These are phyloP conservation scores for Typhlichthys eigenmanni DNA, from an alignment of 2,797 vertebrate species.

Conservation along the genomic window DNA sequence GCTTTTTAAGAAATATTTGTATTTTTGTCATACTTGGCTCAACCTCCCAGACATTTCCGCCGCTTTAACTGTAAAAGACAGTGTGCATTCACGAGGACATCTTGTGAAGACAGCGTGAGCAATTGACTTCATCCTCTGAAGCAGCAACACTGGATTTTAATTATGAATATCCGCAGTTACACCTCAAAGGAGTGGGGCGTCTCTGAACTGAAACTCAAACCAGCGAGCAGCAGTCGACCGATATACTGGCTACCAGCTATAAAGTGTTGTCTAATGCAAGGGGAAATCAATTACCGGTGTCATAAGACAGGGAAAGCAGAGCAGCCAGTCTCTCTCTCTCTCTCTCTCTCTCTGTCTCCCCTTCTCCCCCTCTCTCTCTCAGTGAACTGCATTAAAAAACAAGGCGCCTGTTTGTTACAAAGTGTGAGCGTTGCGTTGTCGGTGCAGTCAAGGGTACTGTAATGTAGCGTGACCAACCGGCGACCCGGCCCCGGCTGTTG, in stretches of 20 bases:
- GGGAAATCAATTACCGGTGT: conserved; percentile 33
- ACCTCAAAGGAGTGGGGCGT: conserved; percentile 28
- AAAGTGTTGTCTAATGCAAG: conserved; percentile 26
- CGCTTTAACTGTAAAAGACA: conserved; percentile 6
- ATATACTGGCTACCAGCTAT: conserved; percentile 21
- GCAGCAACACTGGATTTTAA: conserved; percentile 28
- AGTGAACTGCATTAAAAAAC: conserved; percentile 11
- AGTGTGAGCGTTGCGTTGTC: conserved; percentile 12
- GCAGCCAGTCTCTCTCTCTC: conserved; percentile 3
- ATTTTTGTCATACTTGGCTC: conserved; percentile 4
- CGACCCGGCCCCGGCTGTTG: conserved; percentile 17
- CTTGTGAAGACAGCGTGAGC: conserved; percentile 26
- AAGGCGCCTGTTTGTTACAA: conserved; percentile 15
- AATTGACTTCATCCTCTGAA: conserved; percentile 30
- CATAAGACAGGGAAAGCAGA: conserved; percentile 1
- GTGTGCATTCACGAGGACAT: neutral
- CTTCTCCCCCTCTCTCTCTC: neutral
- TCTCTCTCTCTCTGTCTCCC: neutral
- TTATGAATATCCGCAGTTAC: conserved; percentile 34
- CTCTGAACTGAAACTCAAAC: conserved; percentile 39
- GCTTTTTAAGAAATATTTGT: neutral
- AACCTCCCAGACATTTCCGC: conserved; percentile 20
- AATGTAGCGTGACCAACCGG: conserved; percentile 23
- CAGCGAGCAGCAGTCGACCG: conserved; percentile 24
- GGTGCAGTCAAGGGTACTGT: conserved; percentile 30